Percentiles rank a stretch among this genome's conserved stretches.
Evolutionary conservation across 2,888 invertebrate species (phyloP).

Genomic region (Drosophila parthenogenetica): DNA sequence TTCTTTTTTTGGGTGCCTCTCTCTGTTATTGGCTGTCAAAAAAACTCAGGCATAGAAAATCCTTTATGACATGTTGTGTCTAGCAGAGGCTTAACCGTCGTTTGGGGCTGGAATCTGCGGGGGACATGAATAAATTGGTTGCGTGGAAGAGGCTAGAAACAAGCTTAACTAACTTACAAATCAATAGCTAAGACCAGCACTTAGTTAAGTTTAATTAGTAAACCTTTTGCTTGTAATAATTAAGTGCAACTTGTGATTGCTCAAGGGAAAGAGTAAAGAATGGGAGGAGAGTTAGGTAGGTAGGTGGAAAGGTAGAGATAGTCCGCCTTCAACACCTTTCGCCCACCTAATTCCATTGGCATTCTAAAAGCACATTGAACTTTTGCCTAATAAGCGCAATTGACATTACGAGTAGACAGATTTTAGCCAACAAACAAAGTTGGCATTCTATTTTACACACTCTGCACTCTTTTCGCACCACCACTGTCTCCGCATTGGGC

Average conservation of each 20-base stretch:
- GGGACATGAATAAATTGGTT: conserved; percentile 4
- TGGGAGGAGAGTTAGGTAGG: neutral
- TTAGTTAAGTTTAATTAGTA: neutral
- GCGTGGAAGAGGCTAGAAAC: neutral
- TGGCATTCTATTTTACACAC: conserved; percentile 12
- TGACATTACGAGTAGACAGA: conserved; percentile 64
- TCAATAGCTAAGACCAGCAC: neutral
- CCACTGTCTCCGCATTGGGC: neutral
- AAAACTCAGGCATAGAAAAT: conserved; percentile 1
- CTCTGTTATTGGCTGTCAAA: neutral
- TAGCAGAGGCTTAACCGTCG: neutral
- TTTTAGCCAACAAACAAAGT: conserved; percentile 35
- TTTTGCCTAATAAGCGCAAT: conserved; percentile 73
- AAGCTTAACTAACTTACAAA: neutral
- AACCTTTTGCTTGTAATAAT: conserved; percentile 12
- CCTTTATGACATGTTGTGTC: neutral
- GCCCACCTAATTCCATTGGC: conserved; percentile 19
- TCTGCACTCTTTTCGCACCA: neutral
- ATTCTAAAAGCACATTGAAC: conserved; percentile 61
- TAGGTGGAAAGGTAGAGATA: conserved; percentile 11
- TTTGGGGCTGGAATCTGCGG: conserved; percentile 1
- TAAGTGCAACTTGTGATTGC: conserved; percentile 17
- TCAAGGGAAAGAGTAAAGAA: conserved; percentile 1
- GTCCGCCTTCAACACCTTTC: conserved; percentile 37
- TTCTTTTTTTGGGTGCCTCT: neutral